Base-by-base conservation (phyloP, 2,113 vertebrate genomes). In the Syrmaticus mikado region DNA sequence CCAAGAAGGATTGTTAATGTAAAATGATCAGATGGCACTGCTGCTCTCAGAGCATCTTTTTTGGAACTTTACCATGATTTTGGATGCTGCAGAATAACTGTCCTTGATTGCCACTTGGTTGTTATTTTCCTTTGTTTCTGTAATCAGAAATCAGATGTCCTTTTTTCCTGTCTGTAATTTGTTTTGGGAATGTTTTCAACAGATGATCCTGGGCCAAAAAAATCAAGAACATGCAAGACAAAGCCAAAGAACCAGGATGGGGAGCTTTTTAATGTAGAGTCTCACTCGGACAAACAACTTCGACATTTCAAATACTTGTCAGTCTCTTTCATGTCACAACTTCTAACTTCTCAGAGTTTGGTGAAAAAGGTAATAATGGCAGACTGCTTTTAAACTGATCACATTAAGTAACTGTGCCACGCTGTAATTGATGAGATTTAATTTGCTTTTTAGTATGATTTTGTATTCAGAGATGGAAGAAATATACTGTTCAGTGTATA, bases 281-380 rank as follows among this genome's bases (percentile, higher is more conserved):
- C 97, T 53, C 98, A 99, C 94, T 98, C 98, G 2, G 97, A 97
- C 97, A 99, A 99, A 91, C 98, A 99, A 55, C 98, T 99, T 34
- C 97, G 99, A 24, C 99, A 99, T 90, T 99, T 99, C 85, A 99
- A 98, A 71, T 99, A 98, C 96, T 93, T 99, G 66, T 98, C 98
- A 0, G 97, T 99, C 72, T 99, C 98, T 70, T 99, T 99, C 97
- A 98, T 98, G 97, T 98, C 98, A 64, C 98, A 99, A 65, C 98
- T 99, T 81, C 94, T 99, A 30, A 97, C 98, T 19, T 98, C 98
- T 7, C 74, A 88, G 80, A 94, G 84, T 84, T 99, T 99, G 97
- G 97, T 99, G 41, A 97, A 97, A 79, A 99, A 99, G 99, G 99
- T 99, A 95, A 89, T 61, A 53, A 34, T 28, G 36, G 36, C 74